Evolutionary conservation across 2,888 invertebrate genomes (phyloP), one percentile per base, ranked within the genome.

Genomic region (Tetheella fluctuosa): DNA sequence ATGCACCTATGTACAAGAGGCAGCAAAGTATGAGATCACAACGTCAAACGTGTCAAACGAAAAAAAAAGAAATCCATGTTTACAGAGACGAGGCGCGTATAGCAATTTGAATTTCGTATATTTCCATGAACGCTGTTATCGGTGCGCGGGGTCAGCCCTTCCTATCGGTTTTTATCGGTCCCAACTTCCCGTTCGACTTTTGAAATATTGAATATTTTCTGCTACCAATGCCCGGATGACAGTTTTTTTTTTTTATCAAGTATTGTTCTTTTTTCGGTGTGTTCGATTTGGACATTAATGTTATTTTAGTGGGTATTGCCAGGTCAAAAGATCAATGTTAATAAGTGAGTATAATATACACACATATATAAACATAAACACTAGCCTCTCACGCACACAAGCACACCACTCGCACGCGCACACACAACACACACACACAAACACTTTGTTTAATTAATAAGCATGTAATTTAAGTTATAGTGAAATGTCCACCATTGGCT

Each of bases 91-190:
- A 68, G 76, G 74, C 52, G 23, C 53, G 59, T 59, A 64, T 73
- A 64, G 72, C 71, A 74, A 78, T 79, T 79, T 76, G 71, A 80
- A 79, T 70, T 55, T n/a, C 28, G 55, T 23, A 67, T 74, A 79
- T 78, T 74, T 67, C 59, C 64, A 52, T 58, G 57, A 68, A 67
- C 66, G 67, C 68, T 68, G 74, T 77, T 81, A 80, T 79, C 81
- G 61, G 25, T 39, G 72, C 73, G 60, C 81, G 79, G 83, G 89
- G 89, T 88, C 89, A 85, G 83, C 77, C 82, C 82, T 85, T 89
- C 87, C 86, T 86, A 88, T 86, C 85, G 80, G 74, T 80, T 48
- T 48, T 48, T 80, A 83, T 81, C 84, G 80, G 66, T 68, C 69
- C 71, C 77, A 76, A 48, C 77, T 85, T 87, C 86, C 88, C 81